phyloP scores from a whole-genome alignment of 2,797 vertebrate species.

The Crocidura indochinensis region DNA sequence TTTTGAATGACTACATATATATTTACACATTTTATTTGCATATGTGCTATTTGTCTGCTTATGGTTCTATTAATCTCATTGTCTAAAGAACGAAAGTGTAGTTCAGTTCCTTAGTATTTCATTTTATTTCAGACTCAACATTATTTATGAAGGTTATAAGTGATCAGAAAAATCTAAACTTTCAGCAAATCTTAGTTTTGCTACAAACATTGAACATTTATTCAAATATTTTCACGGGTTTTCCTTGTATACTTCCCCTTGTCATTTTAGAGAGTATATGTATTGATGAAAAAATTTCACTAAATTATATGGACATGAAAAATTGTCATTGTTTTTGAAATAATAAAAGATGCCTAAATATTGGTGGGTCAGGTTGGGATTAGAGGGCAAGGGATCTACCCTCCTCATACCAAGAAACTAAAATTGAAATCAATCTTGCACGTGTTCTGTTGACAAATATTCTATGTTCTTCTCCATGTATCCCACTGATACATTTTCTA shows the following conservation, averaged over 20 bases:
- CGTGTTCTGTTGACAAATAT: too few species aligned
- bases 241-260: neutral
- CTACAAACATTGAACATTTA: neutral
- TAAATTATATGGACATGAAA: too few species aligned
- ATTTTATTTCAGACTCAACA: neutral
- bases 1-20: neutral
- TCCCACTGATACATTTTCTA: too few species aligned
- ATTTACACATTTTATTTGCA: neutral
- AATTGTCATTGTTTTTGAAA: too few species aligned
- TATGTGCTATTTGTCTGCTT: neutral
- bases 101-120: neutral
- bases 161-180: neutral
- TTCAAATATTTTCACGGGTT: neutral
- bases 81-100: neutral
- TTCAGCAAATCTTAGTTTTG: conserved; percentile 12
- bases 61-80: neutral
- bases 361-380: too few species aligned
- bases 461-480: too few species aligned
- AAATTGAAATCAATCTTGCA: too few species aligned
- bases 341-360: too few species aligned
- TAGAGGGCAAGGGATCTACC: too few species aligned
- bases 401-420: too few species aligned
- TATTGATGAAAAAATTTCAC: too few species aligned
- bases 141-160: too few species aligned
- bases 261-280: neutral